These are phyloP conservation scores for Halictus rubicundus DNA, from an alignment of 1,140 invertebrate genomes.

Conservation along the genomic window DNA sequence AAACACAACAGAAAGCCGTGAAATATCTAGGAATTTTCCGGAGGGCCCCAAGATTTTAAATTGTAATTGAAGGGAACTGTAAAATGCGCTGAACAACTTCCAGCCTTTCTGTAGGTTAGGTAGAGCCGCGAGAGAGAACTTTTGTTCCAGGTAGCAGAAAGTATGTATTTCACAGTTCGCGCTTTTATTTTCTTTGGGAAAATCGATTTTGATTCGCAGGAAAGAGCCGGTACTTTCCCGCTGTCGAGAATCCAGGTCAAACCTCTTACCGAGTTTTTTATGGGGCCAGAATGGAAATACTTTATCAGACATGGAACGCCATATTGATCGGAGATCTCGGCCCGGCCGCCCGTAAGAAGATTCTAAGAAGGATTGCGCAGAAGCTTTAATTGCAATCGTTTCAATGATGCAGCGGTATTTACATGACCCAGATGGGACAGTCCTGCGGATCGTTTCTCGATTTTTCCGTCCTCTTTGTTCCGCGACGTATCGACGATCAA, in stretches of 20 bases:
- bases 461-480: neutral
- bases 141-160: conserved; percentile 18
- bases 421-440: neutral
- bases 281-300: conserved; percentile 31
- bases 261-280: conserved; percentile 23
- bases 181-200: conserved; percentile 7
- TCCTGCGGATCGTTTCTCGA: neutral
- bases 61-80: too few species aligned
- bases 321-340: neutral
- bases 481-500: too few species aligned
- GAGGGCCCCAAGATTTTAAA: too few species aligned
- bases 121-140: too few species aligned
- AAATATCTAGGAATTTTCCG: too few species aligned
- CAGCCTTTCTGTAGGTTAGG: too few species aligned
- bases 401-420: neutral
- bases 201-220: conserved; percentile 17
- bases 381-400: conserved; percentile 11
- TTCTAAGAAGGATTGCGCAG: neutral
- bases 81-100: too few species aligned
- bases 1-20: too few species aligned
- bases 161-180: conserved; percentile 12
- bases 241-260: conserved; percentile 27
- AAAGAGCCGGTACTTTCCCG: conserved; percentile 6
- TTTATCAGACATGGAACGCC: neutral
- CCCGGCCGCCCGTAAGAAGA: conserved; percentile 3